These are phyloP conservation scores for Neomicropteryx cornuta DNA, from an alignment of 1,140 invertebrate species.

Conservation along the genomic window DNA sequence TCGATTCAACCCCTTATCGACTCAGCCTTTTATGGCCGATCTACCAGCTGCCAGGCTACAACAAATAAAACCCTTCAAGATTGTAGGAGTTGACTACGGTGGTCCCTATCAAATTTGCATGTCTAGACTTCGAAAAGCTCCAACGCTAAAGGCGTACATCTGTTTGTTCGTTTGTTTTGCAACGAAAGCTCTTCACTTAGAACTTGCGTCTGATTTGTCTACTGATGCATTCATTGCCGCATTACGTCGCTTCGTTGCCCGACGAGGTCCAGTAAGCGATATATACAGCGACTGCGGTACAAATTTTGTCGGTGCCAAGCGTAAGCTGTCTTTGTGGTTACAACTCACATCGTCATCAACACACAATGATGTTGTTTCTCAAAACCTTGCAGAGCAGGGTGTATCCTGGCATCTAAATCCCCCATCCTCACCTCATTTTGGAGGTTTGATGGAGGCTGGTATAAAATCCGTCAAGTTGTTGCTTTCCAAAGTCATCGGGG, in stretches of 20 bases:
- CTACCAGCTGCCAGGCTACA: conserved; percentile 1
- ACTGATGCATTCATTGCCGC: conserved; percentile 22
- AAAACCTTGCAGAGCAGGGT: too few species aligned
- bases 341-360: too few species aligned
- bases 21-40: conserved; percentile 4
- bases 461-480: too few species aligned
- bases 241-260: conserved; percentile 21
- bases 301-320: too few species aligned
- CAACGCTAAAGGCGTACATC: conserved; percentile 28
- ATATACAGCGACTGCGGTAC: conserved; percentile 5
- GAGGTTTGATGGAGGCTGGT: too few species aligned
- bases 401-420: too few species aligned
- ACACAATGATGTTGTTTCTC: too few species aligned
- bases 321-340: too few species aligned
- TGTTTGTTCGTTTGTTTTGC: conserved; percentile 23
- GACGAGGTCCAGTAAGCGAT: conserved; percentile 10
- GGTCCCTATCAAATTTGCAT: conserved; percentile 5
- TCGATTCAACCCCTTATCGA: neutral
- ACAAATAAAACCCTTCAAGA: neutral
- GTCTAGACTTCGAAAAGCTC: too few species aligned
- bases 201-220: conserved; percentile 10
- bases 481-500: too few species aligned
- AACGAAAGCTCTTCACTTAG: conserved; percentile 22
- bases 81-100: conserved; percentile 3
- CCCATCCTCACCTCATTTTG: too few species aligned